Evolutionary conservation across 2,113 vertebrate genomes (phyloP), one percentile per base, ranked within the genome.

Genomic region (Henicopernis longicauda): DNA sequence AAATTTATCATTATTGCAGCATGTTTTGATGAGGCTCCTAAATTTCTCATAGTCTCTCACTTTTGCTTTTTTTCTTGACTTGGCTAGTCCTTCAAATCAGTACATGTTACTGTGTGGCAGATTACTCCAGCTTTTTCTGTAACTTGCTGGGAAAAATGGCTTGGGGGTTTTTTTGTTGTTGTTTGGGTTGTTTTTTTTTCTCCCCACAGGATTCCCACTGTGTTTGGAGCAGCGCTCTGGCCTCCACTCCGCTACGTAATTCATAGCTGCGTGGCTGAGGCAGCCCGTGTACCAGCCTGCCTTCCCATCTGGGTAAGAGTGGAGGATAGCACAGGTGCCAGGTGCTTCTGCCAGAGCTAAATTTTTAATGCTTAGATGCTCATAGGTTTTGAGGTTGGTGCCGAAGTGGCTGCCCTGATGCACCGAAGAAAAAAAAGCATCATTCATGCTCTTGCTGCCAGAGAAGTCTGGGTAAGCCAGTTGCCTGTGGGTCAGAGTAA

Each of bases 361-460:
- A 10, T 49, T 57, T 63, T 57, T 58, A 59, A 40, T 66, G 49
- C 31, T 93, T 10, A 49, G 15, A 7, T 76, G 44, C 66, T 69
- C 26, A 3, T 2, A 17, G 31, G 40, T 86, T 36, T 69, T 57
- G 66, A 90, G 44, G 23, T 12, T 49, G 71, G 34, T 58, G 13
- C 80, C 72, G 86, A 16, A 44, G 71, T 29, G 34, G 23, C 49
- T 45, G 63, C 29, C 31, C 40, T 31, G 38, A 47, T 57, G 21
- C 10, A 47, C 45, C 2, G 0, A 22, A 57, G 0, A 22, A 57
- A 70, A 36, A 11, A 6, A 36, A 67, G 38, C 78, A 16, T 45
- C 1, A 0, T 29, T 49, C 0, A 0, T 27, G 44, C 38, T 38
- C 45, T 44, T 36, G 50, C 47, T 67, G 78, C 54, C 1, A 3